Base-by-base conservation (phyloP, 2,113 vertebrate species). In the Sciurus niger region DNA sequence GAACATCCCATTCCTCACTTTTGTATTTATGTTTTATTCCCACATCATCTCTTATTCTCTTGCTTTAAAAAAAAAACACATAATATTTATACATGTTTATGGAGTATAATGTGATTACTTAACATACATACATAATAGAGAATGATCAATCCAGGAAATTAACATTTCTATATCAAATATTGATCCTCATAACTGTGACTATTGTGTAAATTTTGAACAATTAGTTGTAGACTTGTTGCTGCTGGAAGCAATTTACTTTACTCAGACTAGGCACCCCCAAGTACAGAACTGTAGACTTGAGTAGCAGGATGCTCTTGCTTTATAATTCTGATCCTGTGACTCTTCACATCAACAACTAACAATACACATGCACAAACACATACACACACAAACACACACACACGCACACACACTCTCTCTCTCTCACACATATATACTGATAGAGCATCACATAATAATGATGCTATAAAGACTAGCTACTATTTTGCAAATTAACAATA, bases 1-100 rank as follows among this genome's bases (percentile, higher is more conserved):
- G 2, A 13, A 17, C 1, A 28, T 58, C 55, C 14, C 11, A 30
- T 34, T 4, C 2, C 3, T 5, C 4, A 17, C 1, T 22, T 51
- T 14, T 82, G 46, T 48, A n/a, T 30, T 30, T 16, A 76, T 46
- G 43, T 6, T 43, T 63, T 63, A 2, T 24, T 16, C 51, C 34
- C 51, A 24, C 4, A 60, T 2, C 16, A 14, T 14, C n/a, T 24
- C 30, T 20, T 20, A 48, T 25, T 60, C 12, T 28, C 18, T 25
- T 63, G 24, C 60, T 60, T 60, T 60, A 24, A 60, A 60, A 25
- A 60, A 60, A 8, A 8, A 63, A 9, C 55, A 3, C 12, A 68
- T 32, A 79, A 28, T 90, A 67, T 53, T 77, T 67, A n/a, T 4
- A 2, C 14, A 55, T 46, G 28, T 13, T 34, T 28, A 79, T 58